Evolutionary conservation across 2,888 invertebrate species (phyloP).

Genomic region (Eledona agricola): DNA sequence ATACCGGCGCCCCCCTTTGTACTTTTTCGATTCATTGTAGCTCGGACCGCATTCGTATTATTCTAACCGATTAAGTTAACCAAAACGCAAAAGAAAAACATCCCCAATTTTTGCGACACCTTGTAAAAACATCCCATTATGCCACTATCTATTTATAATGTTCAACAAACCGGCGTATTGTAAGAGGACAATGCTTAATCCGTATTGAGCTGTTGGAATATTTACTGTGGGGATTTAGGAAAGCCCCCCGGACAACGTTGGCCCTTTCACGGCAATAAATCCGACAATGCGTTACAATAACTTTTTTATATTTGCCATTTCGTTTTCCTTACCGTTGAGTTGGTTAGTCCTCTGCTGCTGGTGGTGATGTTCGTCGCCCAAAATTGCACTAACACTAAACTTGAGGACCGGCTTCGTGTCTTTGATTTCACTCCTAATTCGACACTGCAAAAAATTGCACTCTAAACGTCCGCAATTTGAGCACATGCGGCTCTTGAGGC

Average conservation of each 20-base stretch:
- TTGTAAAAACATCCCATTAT: constrained; percentile 61
- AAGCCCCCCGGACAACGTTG: constrained; percentile 40
- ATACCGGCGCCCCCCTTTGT: constrained; percentile 7
- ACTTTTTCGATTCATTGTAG: constrained; percentile 1
- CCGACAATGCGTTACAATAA: constrained; percentile 10
- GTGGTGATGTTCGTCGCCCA: constrained; percentile 71
- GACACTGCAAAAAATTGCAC: constrained; percentile 63
- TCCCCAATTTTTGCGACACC: constrained; percentile 53
- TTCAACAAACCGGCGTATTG: constrained; percentile 41
- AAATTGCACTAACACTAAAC: constrained; percentile 92
- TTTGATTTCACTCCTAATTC: constrained; percentile 52
- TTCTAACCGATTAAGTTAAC: constrained; percentile 37
- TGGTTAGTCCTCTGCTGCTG: constrained; percentile 43
- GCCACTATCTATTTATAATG: constrained; percentile 57
- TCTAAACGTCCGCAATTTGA: constrained; percentile 67
- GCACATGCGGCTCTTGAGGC: constrained; percentile 62
- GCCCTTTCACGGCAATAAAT: constrained; percentile 44
- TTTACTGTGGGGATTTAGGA: constrained; percentile 45
- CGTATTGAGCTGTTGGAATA: constrained; percentile 42
- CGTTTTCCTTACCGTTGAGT: constrained; percentile 47
- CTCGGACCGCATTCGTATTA: constrained; percentile 33
- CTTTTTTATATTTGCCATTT: too few relatives aligned
- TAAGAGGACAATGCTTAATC: constrained; percentile 26
- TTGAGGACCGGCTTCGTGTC: constrained; percentile 80
- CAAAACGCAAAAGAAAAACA: constrained; percentile 30